A percentile compares a stretch with the other conserved stretches of the same genome.
Evolutionary conservation across 2,797 vertebrate species (phyloP).

Genomic region (Morus bassanus): DNA sequence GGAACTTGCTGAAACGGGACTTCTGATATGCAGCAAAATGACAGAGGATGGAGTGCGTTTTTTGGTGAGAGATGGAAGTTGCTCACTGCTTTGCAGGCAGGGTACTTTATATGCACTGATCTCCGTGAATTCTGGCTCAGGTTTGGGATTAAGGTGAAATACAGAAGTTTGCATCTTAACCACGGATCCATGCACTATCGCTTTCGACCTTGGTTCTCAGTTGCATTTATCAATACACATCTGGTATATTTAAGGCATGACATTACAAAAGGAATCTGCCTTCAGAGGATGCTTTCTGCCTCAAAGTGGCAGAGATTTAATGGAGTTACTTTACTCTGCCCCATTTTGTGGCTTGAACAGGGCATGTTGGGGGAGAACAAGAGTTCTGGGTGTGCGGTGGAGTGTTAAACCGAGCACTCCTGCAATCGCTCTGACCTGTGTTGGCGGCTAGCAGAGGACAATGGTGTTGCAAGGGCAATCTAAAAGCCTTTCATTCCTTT

Average conservation of each 20-base stretch:
- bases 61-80: background rate
- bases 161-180: background rate
- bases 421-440: fast-evolving
- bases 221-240: fast-evolving
- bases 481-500: background rate
- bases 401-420: background rate
- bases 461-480: fast-evolving
- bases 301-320: background rate
- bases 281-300: background rate
- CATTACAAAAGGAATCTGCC: fast-evolving
- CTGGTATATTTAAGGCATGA: fast-evolving
- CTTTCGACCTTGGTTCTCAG: background rate
- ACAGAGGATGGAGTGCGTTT: background rate
- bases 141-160: background rate
- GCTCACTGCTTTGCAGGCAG: background rate
- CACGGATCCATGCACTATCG: fast-evolving
- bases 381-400: background rate
- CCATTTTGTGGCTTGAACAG: background rate
- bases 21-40: background rate
- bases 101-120: background rate
- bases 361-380: fast-evolving
- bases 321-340: background rate
- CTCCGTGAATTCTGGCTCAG: background rate
- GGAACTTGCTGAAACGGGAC: background rate
- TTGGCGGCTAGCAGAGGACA: background rate